A percentile compares a stretch with the other conserved stretches of the same genome.
phyloP scores from a whole-genome alignment of 2,113 vertebrate genomes.

The Vidua macroura region DNA sequence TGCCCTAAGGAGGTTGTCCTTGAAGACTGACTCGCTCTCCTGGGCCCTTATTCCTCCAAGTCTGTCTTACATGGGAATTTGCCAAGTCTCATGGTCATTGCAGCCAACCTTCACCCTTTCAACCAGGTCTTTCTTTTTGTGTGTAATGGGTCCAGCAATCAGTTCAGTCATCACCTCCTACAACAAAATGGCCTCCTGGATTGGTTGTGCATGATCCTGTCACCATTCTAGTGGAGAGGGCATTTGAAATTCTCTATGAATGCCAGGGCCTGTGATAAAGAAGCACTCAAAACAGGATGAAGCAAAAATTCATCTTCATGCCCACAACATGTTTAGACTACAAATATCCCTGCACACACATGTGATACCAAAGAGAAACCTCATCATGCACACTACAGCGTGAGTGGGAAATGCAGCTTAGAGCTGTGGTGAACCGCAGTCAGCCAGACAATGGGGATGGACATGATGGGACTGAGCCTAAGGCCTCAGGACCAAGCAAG shows the following conservation, averaged over 20 bases:
- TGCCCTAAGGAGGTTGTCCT: background rate
- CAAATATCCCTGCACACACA: background rate
- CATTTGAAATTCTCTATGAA: background rate
- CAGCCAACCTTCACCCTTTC: background rate
- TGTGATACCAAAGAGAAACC: background rate
- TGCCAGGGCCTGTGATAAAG: background rate
- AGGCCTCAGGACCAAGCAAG: background rate
- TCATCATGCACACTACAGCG: background rate
- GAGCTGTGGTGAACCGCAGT: background rate
- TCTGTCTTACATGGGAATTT: background rate
- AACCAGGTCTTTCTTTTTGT: background rate
- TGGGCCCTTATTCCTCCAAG: background rate
- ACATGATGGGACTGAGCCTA: background rate
- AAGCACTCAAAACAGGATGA: background rate
- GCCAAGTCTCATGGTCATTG: background rate
- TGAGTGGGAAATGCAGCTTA: background rate
- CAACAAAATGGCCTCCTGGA: background rate
- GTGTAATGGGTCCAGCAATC: background rate
- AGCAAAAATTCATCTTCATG: background rate
- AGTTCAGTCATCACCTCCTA: background rate
- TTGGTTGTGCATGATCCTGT: background rate
- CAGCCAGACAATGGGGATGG: too few species aligned
- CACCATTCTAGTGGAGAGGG: background rate
- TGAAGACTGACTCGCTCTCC: background rate
- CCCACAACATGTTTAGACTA: background rate